Evolutionary conservation across 1,140 invertebrate genomes (phyloP), one percentile per base, ranked within the genome.

Genomic region (Caenorhabditis briggsae): DNA sequence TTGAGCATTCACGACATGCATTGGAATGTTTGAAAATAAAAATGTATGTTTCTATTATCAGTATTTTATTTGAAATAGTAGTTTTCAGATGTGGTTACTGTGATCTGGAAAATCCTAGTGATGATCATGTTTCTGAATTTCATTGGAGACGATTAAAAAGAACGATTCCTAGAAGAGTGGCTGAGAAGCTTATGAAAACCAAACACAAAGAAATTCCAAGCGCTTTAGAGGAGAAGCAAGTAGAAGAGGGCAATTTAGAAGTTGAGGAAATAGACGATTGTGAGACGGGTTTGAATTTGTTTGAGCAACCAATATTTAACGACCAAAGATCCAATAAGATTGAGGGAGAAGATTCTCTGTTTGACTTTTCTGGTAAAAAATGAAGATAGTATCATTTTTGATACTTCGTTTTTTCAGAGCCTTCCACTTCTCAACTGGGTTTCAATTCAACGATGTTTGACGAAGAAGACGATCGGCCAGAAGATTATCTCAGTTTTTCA

Each of bases 1-100:
- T 74, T 18, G 23, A 85, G 70, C 43, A 55, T 20, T 41, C 50
- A 0, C 41, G 58, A 11, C 83, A 85, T 25, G 11, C 33, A 2
- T 7, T 25, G 18, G 41, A 65, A 9, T 55, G 58, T 53, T 18
- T 41, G 14, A 55, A 64, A 16, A 3, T 18, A 65, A 50, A 46
- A 6, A 55, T 64, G 83, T 85, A 50, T 70, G 83, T 82, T 55
- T 16, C 53, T 20, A 7, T 23, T 43, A 7, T 0, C 41, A 48
- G 50, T 55, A 7, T 12, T 7, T 20, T 12, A 9, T 11, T 9
- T 8, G 48, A 82, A 23, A 23, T 7, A 14, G 33, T 33, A 33
- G 20, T 48, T 59, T 65, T 41, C 43, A 84, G 83, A 12, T 84
- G 83, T 23, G 83, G 83, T 18, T 84, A 61, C 59, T 84, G 83